Conservation (phyloP, 2,797 vertebrate species). For the Pseudocheirus occidentalis region DNA sequence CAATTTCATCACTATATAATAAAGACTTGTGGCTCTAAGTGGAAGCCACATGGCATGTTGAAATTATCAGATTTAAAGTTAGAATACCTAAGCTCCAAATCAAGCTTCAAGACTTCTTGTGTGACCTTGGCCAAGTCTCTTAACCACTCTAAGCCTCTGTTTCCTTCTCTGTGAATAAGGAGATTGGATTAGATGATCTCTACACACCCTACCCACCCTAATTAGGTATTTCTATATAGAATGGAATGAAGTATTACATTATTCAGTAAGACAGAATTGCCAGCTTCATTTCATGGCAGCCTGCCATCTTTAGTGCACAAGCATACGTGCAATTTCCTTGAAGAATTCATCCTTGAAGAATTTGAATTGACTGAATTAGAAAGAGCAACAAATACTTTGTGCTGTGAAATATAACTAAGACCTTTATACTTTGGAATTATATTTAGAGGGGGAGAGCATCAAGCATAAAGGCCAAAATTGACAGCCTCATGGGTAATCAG, state of each 20-base stretch:
- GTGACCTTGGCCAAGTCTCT: neutral
- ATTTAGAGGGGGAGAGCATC: neutral
- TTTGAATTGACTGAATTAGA: neutral
- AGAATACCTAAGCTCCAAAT: neutral
- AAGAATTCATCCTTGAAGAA: neutral
- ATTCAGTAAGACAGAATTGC: neutral
- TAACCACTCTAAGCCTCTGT: neutral
- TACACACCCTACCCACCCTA: neutral
- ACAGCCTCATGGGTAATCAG: neutral
- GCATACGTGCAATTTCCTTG: neutral
- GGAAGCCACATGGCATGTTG: neutral
- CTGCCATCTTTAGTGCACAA: neutral
- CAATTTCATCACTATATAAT: neutral
- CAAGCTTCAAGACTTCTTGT: neutral
- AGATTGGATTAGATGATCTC: neutral
- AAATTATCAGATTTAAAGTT: neutral
- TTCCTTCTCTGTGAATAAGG: neutral
- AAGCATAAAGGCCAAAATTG: neutral
- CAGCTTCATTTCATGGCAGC: neutral
- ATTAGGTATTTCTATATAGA: neutral
- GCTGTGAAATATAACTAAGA: neutral
- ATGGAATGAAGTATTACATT: neutral
- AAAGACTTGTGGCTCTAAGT: neutral
- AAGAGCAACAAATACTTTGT: neutral
- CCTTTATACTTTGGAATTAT: neutral